phyloP scores from a whole-genome alignment of 2,113 vertebrate species.

The Chauna torquata region DNA sequence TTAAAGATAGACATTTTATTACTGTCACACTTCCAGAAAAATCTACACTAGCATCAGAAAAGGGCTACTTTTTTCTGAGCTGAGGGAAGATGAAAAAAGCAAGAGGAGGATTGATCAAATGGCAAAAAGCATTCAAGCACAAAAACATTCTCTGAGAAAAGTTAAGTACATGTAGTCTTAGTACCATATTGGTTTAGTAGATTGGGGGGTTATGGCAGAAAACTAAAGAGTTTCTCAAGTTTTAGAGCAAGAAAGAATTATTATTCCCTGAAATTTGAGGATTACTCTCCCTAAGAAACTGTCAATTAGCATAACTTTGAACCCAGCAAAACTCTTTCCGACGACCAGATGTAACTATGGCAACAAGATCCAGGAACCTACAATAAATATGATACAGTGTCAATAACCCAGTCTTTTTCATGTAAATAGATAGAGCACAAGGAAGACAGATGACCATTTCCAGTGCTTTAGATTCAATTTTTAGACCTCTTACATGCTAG shows the following conservation, averaged over 20 bases:
- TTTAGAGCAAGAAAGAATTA: constrained; percentile 1
- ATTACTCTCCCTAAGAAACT: constrained; percentile 68
- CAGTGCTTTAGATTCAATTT: constrained; percentile 9
- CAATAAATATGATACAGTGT: constrained; percentile 74
- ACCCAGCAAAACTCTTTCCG: constrained; percentile 57
- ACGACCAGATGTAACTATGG: constrained; percentile 68
- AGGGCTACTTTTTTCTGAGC: constrained; percentile 14
- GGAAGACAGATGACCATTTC: constrained; percentile 32
- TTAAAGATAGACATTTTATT: constrained; percentile 23
- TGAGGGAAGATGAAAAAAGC: not conserved
- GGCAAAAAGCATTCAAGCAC: not conserved
- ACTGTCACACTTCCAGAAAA: constrained; percentile 27
- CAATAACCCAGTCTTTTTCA: constrained; percentile 70
- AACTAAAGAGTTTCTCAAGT: constrained; percentile 17
- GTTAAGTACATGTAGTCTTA: not conserved
- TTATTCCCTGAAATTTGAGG: constrained; percentile 48
- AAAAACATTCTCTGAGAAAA: constrained; percentile 24
- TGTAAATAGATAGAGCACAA: constrained; percentile 53
- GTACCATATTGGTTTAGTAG: not conserved
- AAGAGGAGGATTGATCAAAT: not conserved
- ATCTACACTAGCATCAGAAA: constrained; percentile 8
- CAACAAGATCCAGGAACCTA: constrained; percentile 64
- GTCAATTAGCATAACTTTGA: constrained; percentile 74
- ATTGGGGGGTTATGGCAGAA: not conserved
- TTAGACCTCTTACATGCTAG: not conserved